Base-by-base conservation (phyloP, 1,140 invertebrate species). In the Protaetia brevitarsis region DNA sequence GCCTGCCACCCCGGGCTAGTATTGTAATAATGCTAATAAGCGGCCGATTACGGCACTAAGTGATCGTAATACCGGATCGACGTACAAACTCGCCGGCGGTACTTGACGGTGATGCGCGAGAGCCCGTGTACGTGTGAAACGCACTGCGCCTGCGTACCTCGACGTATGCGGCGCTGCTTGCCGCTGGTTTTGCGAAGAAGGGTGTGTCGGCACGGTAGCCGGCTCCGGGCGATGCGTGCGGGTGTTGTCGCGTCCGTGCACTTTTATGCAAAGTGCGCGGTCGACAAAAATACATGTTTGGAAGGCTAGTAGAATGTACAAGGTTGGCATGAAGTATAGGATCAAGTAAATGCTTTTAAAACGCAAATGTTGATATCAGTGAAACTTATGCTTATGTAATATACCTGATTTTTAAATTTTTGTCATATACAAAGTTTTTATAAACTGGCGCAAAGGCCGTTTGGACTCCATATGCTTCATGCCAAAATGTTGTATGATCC, bases 1-100 rank as follows among this genome's bases (percentile, higher is more conserved):
- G 59, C 61, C 28, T 37, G 31, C 68, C 37, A 62, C 68, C 68
- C 61, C 58, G 36, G 67, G 65, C 70, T n/a, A 61, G 23, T 68
- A 66, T 69, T 63, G 68, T 71, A 71, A 71, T 71, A 69, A 71
- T 69, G 68, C 66, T 71, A 69, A 71, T 71, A 69, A 69, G 57
- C 68, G 51, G 60, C 36, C 68, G 66, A 71, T 71, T 71, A 71
- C 64, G 68, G 70, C 68, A 65, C 66, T 71, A 69, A 37, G 37
- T 34, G 65, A 71, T 71, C 69, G 56, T 65, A 65, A 69, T 58
- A 57, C 62, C 63, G 61, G 69, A 71, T 71, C 69, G 68, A 59
- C 31, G 31, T 34, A 34, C 13, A 34, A n/a, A 34, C 13, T 8
- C 31, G 13, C 13, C 31, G 31, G 8, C 13, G 60, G 59, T 65